These are phyloP conservation scores for Schizothorax lantsangensis DNA, from an alignment of 2,797 vertebrate genomes.

Conservation along the genomic window DNA sequence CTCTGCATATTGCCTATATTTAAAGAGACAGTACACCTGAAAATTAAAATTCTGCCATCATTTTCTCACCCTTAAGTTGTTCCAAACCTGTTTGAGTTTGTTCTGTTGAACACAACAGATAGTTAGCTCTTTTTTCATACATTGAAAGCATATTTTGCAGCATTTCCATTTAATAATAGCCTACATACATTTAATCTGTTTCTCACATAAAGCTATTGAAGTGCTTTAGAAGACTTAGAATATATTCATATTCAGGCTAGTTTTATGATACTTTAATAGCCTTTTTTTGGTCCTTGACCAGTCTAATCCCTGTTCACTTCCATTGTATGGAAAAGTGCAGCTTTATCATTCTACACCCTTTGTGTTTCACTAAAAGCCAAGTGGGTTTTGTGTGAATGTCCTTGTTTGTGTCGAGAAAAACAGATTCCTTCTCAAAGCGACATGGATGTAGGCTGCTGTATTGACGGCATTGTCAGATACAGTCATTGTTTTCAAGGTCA, in stretches of 20 bases:
- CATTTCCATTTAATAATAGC: neutral
- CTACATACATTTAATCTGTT: neutral
- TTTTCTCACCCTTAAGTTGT: neutral
- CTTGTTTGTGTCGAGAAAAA: slow-evolving; percentile 22
- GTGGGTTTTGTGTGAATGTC: slow-evolving; percentile 1
- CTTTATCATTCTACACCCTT: neutral
- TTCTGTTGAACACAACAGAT: neutral
- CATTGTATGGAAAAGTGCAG: neutral
- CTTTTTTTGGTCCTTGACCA: neutral
- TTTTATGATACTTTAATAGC: neutral
- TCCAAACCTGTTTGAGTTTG: neutral
- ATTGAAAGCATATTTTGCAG: neutral
- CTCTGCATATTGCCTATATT: neutral
- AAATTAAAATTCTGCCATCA: neutral
- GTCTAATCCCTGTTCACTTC: neutral
- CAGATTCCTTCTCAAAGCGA: slow-evolving; percentile 24
- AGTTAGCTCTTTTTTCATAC: neutral
- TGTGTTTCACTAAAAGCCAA: neutral
- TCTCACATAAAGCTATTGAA: neutral
- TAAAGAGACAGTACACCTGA: neutral
- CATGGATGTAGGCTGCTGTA: neutral
- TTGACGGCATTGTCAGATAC: slow-evolving; percentile 29
- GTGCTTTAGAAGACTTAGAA: neutral
- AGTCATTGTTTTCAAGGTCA: slow-evolving; percentile 49
- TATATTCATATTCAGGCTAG: neutral